These are phyloP conservation scores for Coluber constrictor DNA, from an alignment of 2,797 vertebrate genomes.

Conservation along the genomic window DNA sequence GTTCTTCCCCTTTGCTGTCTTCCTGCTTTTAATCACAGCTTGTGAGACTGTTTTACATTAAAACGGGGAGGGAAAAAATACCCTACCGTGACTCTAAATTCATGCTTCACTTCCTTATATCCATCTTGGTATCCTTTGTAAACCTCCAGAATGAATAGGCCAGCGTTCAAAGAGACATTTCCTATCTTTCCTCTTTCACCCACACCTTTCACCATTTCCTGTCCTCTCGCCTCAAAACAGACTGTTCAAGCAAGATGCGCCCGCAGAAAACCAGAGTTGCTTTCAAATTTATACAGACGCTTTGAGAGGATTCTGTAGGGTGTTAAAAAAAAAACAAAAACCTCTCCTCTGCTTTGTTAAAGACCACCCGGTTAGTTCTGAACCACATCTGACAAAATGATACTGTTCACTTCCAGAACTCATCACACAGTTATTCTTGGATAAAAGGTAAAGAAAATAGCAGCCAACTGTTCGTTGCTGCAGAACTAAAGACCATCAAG, in stretches of 20 bases:
- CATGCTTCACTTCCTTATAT: conserved; percentile 43
- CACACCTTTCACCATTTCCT: conserved; percentile 61
- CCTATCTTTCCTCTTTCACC: not conserved
- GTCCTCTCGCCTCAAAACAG: conserved; percentile 69
- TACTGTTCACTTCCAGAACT: conserved; percentile 84
- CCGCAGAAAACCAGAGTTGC: conserved; percentile 63
- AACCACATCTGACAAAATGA: conserved; percentile 84
- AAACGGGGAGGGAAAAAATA: not conserved
- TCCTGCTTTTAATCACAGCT: not conserved
- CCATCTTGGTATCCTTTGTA: conserved; percentile 34
- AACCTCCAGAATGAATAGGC: conserved; percentile 45
- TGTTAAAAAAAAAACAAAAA: conserved; percentile 61
- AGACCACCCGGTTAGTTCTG: conserved; percentile 89
- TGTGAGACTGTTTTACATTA: not conserved
- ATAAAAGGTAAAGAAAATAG: conserved; percentile 95
- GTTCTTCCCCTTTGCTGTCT: not conserved
- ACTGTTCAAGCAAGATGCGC: conserved; percentile 58
- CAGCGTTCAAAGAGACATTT: conserved; percentile 38
- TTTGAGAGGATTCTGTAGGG: conserved; percentile 73
- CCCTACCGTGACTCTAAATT: not conserved
- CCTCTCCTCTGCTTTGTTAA: conserved; percentile 72
- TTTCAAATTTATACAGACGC: conserved; percentile 65
- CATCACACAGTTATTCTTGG: conserved; percentile 95
- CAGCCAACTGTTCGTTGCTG: conserved; percentile 89
- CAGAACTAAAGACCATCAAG: conserved; percentile 89